Evolutionary conservation across 2,113 vertebrate genomes (phyloP), one percentile per base, ranked within the genome.

Genomic region (Hemiprocne comata): DNA sequence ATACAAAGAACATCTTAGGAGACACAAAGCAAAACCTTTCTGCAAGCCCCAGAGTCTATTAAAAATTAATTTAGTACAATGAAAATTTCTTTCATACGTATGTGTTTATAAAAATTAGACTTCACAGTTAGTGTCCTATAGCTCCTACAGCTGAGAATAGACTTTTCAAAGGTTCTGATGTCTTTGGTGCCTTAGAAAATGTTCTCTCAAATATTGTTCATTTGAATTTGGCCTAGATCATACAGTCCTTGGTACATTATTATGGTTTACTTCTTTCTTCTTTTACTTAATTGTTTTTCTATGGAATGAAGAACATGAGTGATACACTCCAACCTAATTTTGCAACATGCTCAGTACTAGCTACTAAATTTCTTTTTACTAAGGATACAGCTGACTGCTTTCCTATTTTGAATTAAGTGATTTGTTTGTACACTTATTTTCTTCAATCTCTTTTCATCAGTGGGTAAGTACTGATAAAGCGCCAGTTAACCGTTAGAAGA

Each of bases 351-450:
- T 88, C 88, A 62, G 17, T 42, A 25, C 33, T 62, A 55, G 42
- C 57, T 84, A 46, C 44, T 77, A 38, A 40, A 78, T 84, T 90
- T 90, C 24, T 88, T 93, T 94, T 80, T 51, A 31, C 11, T 72
- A n/a, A 64, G 57, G 65, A 55, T 75, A 64, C 38, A 80, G 58
- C 18, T 83, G 53, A 76, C 62, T 64, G 16, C 53, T 67, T 84
- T 88, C 25, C 69, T 89, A 44, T 95, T 87, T 85, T 89, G 44
- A 86, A 90, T 95, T 61, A 92, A 92, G 90, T 25, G 3, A 57
- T 55, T 76, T 93, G 44, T 73, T 93, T 93, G 31, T 36, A 24
- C 16, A 53, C 58, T 65, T 82, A 58, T 83, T 90, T 85, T 94
- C 57, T 58, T 93, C 90, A 54, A 25, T 73, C 69, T 80, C 46